Percentiles rank a stretch among this genome's conserved stretches.
These are phyloP conservation scores for Onychomys torridus DNA, from an alignment of 2,797 vertebrate species.

Conservation along the genomic window DNA sequence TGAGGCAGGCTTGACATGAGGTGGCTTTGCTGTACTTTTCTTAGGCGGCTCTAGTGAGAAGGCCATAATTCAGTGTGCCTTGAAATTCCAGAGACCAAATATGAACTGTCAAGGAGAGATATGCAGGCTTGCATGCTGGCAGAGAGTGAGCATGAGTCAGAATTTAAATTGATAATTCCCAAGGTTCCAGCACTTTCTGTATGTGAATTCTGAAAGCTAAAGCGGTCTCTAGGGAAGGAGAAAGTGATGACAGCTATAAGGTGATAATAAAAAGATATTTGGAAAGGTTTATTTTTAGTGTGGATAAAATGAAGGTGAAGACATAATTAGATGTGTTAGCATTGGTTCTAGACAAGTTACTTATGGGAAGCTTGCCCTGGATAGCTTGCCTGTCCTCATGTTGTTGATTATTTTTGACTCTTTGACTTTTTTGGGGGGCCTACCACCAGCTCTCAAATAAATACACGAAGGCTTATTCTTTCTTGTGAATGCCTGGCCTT, in stretches of 20 bases:
- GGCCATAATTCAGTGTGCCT: constrained; percentile 57
- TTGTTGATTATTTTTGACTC: too few relatives aligned
- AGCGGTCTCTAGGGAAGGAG: constrained; percentile 52
- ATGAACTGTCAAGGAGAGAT: constrained; percentile 74
- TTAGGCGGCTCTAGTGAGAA: constrained; percentile 48
- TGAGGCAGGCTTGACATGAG: neutral
- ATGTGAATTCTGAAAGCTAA: constrained; percentile 61
- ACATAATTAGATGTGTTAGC: constrained; percentile 65
- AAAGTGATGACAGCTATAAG: constrained; percentile 61
- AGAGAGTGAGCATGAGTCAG: constrained; percentile 48
- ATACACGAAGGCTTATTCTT: too few relatives aligned
- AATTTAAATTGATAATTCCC: constrained; percentile 74
- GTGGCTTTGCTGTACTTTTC: constrained; percentile 41
- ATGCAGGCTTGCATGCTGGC: constrained; percentile 23
- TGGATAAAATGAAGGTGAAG: constrained; percentile 56
- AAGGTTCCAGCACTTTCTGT: constrained; percentile 8
- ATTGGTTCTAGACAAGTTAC: constrained; percentile 3
- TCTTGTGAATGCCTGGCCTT: too few relatives aligned
- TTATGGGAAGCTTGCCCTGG: neutral
- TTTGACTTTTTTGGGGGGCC: too few relatives aligned
- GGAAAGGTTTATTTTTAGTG: constrained; percentile 70
- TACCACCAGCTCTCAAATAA: too few relatives aligned
- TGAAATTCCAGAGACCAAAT: constrained; percentile 63
- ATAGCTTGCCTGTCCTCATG: neutral
- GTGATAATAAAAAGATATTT: constrained; percentile 63